Evolutionary conservation across 2,113 vertebrate genomes (phyloP).

Genomic region (Lethenteron reissneri): DNA sequence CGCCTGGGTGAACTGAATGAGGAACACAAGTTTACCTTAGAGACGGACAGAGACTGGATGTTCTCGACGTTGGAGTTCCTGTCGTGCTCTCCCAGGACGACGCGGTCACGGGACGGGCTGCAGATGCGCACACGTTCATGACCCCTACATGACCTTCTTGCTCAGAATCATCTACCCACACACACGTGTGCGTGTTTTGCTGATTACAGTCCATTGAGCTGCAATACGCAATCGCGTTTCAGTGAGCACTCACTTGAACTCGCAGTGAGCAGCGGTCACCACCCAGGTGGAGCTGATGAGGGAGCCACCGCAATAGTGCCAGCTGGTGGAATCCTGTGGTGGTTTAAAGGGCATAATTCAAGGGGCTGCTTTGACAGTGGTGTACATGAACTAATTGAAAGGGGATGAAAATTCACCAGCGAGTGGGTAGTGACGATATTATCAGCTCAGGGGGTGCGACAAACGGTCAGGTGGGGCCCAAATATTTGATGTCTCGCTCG

Average conservation of each 20-base stretch:
- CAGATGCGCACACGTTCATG: no score
- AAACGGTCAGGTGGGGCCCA: no score
- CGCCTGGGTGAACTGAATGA: no score
- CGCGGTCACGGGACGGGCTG: not conserved
- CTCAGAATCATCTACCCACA: not conserved
- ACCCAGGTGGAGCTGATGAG: conserved; percentile 12
- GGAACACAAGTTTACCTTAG: not conserved
- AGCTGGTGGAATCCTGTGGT: conserved; percentile 2
- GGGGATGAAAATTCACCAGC: no score
- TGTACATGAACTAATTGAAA: no score
- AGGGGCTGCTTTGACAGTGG: no score
- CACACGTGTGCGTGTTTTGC: not conserved
- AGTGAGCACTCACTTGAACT: conserved; percentile 9
- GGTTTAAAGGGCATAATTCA: no score
- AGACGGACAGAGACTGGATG: conserved; percentile 5
- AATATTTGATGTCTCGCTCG: no score
- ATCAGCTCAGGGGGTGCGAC: no score
- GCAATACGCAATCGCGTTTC: not conserved
- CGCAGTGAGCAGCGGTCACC: conserved; percentile 13
- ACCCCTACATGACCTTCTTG: not conserved
- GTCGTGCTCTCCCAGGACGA: conserved; percentile 6
- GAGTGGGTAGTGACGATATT: no score
- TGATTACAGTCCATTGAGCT: not conserved
- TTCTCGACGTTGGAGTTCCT: not conserved
- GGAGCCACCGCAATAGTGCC: conserved; percentile 12